A percentile compares a stretch with the other conserved stretches of the same genome.
Conservation (phyloP, 2,113 vertebrate species). For the Macroglossus sobrinus region DNA sequence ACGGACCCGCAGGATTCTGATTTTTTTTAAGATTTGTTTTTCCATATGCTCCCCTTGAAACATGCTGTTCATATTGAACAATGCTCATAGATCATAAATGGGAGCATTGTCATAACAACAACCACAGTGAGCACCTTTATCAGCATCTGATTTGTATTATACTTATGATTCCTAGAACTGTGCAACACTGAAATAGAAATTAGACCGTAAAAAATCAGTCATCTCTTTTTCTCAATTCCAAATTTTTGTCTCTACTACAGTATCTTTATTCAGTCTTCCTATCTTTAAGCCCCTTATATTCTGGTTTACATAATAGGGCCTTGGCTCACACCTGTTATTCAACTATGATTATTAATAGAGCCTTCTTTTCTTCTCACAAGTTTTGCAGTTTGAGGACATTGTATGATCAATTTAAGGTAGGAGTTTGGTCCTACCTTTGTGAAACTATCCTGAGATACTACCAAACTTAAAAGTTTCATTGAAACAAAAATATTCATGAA, state of each 20-base stretch:
- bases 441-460: background rate
- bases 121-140: background rate
- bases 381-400: background rate
- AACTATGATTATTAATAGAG: background rate
- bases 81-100: background rate
- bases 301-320: background rate
- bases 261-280: background rate
- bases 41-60: background rate
- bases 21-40: conserved; percentile 16
- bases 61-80: background rate
- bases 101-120: background rate
- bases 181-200: background rate
- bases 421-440: background rate
- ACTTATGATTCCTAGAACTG: background rate
- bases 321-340: background rate
- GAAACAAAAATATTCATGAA: background rate
- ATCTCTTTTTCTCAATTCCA: background rate
- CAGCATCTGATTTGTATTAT: background rate
- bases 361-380: background rate
- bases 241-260: background rate
- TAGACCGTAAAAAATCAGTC: background rate
- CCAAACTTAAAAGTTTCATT: background rate
- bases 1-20: background rate
- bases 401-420: background rate
- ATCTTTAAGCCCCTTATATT: background rate